These are phyloP conservation scores for Hoplodrina ambigua DNA, from an alignment of 2,888 invertebrate species.

Conservation along the genomic window DNA sequence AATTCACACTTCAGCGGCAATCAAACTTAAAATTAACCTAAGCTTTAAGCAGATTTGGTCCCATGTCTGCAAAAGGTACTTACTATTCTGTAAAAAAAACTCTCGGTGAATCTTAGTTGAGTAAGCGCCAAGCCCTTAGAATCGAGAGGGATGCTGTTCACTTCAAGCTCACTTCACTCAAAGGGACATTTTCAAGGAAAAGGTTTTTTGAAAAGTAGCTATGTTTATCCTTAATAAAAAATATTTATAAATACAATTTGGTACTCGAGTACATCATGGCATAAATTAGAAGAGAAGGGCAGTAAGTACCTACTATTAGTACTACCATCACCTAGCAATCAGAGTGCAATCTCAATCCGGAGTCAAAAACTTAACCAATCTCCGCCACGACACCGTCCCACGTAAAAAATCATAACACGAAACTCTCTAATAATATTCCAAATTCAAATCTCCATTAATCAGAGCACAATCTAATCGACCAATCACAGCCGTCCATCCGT, in stretches of 20 bases:
- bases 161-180: too few relatives aligned
- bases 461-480: constrained; percentile 33
- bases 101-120: too few relatives aligned
- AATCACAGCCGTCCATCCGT: constrained; percentile 45
- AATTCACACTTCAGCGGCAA: neutral
- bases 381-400: neutral
- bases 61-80: too few relatives aligned
- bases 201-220: too few relatives aligned
- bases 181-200: too few relatives aligned
- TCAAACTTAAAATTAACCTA: neutral
- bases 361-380: neutral
- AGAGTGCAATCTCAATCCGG: neutral
- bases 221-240: too few relatives aligned
- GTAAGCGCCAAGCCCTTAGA: too few relatives aligned
- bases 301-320: too few relatives aligned
- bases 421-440: constrained; percentile 39
- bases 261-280: neutral
- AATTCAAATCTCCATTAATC: constrained; percentile 39
- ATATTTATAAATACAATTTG: too few relatives aligned
- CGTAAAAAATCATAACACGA: constrained; percentile 10
- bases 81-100: too few relatives aligned
- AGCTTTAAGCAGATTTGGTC: too few relatives aligned
- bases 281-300: neutral
- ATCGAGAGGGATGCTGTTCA: too few relatives aligned
- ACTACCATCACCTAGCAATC: neutral